Conservation (phyloP, 2,797 vertebrate species). For the Acipenser transmontanus region DNA sequence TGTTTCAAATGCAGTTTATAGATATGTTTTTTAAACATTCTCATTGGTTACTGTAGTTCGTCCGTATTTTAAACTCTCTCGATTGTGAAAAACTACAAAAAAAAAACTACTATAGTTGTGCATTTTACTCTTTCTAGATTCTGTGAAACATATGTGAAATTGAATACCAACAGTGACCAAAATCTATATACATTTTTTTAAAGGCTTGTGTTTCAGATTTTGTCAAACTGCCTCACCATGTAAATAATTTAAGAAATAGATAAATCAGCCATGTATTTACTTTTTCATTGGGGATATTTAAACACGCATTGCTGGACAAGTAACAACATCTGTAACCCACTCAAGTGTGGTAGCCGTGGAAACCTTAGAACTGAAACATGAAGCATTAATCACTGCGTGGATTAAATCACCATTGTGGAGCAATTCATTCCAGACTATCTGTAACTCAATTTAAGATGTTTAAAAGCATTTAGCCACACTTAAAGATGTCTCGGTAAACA, state of each 20-base stretch:
- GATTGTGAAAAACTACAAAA: no score
- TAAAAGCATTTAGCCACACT: slow-evolving; percentile 15
- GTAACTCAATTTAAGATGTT: slow-evolving; percentile 13
- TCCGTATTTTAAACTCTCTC: no score
- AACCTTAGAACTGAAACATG: background rate
- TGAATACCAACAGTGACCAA: no score
- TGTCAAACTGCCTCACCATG: background rate
- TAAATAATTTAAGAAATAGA: background rate
- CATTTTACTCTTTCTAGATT: no score
- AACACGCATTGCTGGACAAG: background rate
- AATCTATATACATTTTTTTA: no score
- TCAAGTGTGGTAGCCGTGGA: background rate
- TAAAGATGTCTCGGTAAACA: slow-evolving; percentile 25
- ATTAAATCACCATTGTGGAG: background rate
- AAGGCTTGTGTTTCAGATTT: no score
- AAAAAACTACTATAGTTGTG: no score
- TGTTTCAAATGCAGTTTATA: no score
- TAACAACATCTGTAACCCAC: background rate
- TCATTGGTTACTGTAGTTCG: no score
- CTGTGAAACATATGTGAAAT: no score
- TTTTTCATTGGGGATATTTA: background rate
- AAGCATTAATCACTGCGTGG: background rate
- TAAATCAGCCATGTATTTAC: background rate
- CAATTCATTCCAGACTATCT: background rate
- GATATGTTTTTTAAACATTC: no score